Evolutionary conservation across 2,888 invertebrate species (phyloP), one percentile per base, ranked within the genome.

Genomic region (Troides helena): DNA sequence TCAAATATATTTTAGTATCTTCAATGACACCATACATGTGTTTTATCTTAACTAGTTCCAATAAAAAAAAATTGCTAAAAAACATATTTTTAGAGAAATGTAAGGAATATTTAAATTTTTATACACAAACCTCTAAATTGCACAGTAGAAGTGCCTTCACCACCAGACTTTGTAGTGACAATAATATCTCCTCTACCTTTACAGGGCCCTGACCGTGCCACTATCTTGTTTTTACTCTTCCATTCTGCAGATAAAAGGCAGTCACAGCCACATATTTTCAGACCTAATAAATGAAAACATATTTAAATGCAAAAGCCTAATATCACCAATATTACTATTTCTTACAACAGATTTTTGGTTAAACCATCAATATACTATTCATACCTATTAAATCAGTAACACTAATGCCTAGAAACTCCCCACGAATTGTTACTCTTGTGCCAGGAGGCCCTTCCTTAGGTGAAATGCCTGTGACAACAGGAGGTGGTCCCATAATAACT

Each of bases 361-460:
- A 23, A 58, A 23, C 12, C 1, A 7, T 7, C 18, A 4, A 53
- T 46, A 2, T 46, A 17, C 17, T 46, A 17, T 14, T 57, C 76
- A 75, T 94, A 96, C 98, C 97, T 79, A 96, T 94, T 39, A 99
- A 91, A 92, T 99, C 99, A 74, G 95, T 95, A 6, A 95, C 95
- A 78, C 95, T 96, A 56, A 92, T 94, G 30, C 99, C 99, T 62
- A 99, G 93, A 93, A 99, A 97, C 93, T 99, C 99, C 71, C 99
- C 98, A 76, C 99, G 94, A 81, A 99, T 97, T 30, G 96, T 99
- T 0, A 99, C 96, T 78, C 97, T 95, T 0, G 99, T 99, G 12
- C 99, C 99, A 14, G 99, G 99, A 59, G 98, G 98, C 0, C 99
- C 99, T 92, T 99, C 99, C 82, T 99, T 99, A 0, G 99, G 99